phyloP scores from a whole-genome alignment of 92 coral and sea anemone genomes.

The Parazoanthus atlanticus region DNA sequence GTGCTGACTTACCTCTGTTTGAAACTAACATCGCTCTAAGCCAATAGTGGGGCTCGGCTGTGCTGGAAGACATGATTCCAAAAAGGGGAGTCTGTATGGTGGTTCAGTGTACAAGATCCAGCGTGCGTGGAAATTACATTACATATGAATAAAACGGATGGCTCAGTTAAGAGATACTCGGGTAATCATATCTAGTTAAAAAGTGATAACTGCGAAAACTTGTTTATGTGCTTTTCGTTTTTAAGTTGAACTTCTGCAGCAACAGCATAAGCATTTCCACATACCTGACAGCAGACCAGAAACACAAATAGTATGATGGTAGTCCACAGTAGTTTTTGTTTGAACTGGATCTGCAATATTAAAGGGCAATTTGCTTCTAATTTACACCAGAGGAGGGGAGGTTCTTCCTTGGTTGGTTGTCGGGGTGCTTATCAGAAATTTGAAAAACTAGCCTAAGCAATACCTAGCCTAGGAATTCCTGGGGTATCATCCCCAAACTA shows the following conservation, averaged over 20 bases:
- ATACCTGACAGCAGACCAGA: constrained; percentile 95
- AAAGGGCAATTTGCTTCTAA: neutral
- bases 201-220: no score
- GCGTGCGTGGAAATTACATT: neutral
- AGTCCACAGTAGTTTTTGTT: constrained; percentile 95
- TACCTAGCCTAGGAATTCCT: no score
- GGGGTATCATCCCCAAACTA: neutral
- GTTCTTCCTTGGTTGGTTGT: constrained; percentile 37
- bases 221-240: neutral
- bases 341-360: constrained; percentile 85
- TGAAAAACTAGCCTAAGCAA: constrained; percentile 33
- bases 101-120: neutral
- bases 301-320: constrained; percentile 87
- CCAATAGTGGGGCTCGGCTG: constrained; percentile 96
- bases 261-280: constrained; percentile 8
- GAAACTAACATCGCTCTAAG: constrained; percentile 94
- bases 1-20: constrained; percentile 76
- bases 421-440: neutral
- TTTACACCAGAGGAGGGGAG: constrained; percentile 9
- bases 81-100: constrained; percentile 88
- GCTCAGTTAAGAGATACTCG: neutral
- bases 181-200: no score
- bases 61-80: constrained; percentile 95
- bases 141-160: no score
- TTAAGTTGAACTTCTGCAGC: neutral